Percentiles rank a stretch among this genome's conserved stretches.
phyloP scores from a whole-genome alignment of 2,888 invertebrate genomes.

The Hyposoter didymator region DNA sequence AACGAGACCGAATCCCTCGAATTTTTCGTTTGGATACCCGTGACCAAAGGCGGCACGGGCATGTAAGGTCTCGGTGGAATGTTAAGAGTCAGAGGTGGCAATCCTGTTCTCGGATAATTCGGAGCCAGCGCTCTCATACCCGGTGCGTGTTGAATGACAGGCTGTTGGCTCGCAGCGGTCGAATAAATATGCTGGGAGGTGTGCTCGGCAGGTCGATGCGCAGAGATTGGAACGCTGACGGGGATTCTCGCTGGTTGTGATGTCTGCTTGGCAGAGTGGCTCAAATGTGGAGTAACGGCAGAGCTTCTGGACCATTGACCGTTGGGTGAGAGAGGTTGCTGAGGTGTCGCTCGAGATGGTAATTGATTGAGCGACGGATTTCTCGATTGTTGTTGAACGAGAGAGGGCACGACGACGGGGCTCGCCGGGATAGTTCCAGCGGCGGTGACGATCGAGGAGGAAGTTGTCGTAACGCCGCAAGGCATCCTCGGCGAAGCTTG shows the following conservation, averaged over 20 bases:
- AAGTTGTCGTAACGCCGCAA: slow-evolving; percentile 72
- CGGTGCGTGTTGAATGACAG: slow-evolving; percentile 82
- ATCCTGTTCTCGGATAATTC: slow-evolving; percentile 80
- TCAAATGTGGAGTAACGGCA: slow-evolving; percentile 72
- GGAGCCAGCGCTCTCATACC: slow-evolving; percentile 81
- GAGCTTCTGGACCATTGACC: slow-evolving; percentile 80
- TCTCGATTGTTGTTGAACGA: slow-evolving; percentile 78
- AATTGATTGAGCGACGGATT: slow-evolving; percentile 77
- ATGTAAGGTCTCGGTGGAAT: slow-evolving; percentile 82
- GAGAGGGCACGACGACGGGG: slow-evolving; percentile 73
- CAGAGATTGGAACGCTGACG: slow-evolving; percentile 80
- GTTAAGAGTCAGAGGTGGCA: slow-evolving; percentile 81
- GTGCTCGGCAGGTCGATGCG: slow-evolving; percentile 77
- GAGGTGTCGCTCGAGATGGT: slow-evolving; percentile 75
- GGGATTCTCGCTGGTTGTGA: slow-evolving; percentile 78
- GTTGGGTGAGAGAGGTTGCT: slow-evolving; percentile 80
- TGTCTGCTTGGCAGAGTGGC: slow-evolving; percentile 73
- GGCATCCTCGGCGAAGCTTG: slow-evolving; percentile 78
- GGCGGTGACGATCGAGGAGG: slow-evolving; percentile 67
- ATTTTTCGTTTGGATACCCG: slow-evolving; percentile 77
- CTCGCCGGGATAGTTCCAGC: slow-evolving; percentile 2
- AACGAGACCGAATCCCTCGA: slow-evolving; percentile 74
- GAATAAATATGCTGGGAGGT: slow-evolving; percentile 80
- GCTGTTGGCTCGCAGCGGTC: slow-evolving; percentile 81
- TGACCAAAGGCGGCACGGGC: slow-evolving; percentile 78